Evolutionary conservation across 1,140 invertebrate genomes (phyloP), one percentile per base, ranked within the genome.

Genomic region (Lithobius niger): DNA sequence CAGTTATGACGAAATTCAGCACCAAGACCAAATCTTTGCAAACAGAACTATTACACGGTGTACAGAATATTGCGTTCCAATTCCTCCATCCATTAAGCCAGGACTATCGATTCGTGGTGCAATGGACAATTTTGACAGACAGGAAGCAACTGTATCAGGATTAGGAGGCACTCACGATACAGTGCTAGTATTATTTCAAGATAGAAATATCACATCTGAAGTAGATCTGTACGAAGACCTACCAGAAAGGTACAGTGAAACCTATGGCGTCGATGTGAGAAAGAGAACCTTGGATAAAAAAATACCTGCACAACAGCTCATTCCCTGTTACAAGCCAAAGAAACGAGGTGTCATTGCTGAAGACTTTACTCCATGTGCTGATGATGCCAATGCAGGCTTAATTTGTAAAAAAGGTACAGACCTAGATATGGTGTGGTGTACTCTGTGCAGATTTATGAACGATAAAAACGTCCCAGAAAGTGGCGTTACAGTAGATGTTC

Each of bases 121-220:
- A 2, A 54, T 54, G 36, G 52, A 47, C 24, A 54, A 54, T 44
- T 54, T 47, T 47, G 52, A 49, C 28, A 15, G 24, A 18, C 18
- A 54, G 22, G 52, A 54, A 54, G 21, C 13, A 13, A 54, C 52
- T 18, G n/a, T 54, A 3, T 54, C 52, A 2, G 52, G 52, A 3
- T 45, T 54, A 2, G 2, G 26, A 22, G 52, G 52, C n/a, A 54
- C 15, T 6, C 52, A 54, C 27, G 52, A 54, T 21, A 54, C 52
- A 2, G 52, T 54, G 2, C 18, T 54, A 24, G 52, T 48, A 2
- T 22, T 47, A 19, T 50, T 48, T 36, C 13, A 54, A 48, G 36
- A 47, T 26, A 6, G 24, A 3, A 13, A 27, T 27, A 3, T 21
- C 16, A 54, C n/a, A 13, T 19, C n/a, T 25, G 19, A 43, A 24